Evolutionary conservation across 2,888 invertebrate species (phyloP).

Genomic region (Drosophila mettleri): DNA sequence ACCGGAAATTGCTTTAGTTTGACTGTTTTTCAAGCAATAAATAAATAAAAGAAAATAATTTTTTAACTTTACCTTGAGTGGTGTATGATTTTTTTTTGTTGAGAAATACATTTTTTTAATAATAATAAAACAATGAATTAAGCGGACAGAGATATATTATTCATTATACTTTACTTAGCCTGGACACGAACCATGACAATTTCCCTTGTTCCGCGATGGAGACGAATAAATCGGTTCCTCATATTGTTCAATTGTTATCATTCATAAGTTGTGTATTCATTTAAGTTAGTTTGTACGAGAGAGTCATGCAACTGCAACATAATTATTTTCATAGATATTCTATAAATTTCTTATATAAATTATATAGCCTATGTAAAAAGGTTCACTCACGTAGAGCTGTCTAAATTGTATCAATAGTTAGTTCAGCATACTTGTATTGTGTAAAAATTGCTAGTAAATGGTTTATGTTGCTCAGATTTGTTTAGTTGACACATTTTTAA

Average conservation of each 20-base stretch:
- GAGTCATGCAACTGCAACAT: constrained; percentile 15
- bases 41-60: background rate
- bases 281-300: constrained; percentile 7
- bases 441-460: constrained; percentile 65
- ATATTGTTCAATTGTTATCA: background rate
- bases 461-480: constrained; percentile 30
- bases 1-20: constrained; percentile 26
- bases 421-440: constrained; percentile 56
- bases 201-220: background rate
- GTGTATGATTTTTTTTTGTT: constrained; percentile 10
- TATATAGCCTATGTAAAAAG: constrained; percentile 56
- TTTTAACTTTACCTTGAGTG: constrained; percentile 1
- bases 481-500: constrained; percentile 57
- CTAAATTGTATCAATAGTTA: constrained; percentile 49
- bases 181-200: constrained; percentile 24
- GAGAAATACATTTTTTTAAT: background rate
- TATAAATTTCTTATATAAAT: constrained; percentile 62
- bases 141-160: background rate
- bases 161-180: constrained; percentile 5
- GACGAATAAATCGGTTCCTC: background rate
- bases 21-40: too few relatives aligned
- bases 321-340: constrained; percentile 48
- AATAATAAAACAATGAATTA: background rate
- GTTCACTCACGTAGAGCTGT: constrained; percentile 49
- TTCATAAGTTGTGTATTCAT: background rate